Evolutionary conservation across 2,113 vertebrate genomes (phyloP).

Genomic region (Aptenodytes forsteri): DNA sequence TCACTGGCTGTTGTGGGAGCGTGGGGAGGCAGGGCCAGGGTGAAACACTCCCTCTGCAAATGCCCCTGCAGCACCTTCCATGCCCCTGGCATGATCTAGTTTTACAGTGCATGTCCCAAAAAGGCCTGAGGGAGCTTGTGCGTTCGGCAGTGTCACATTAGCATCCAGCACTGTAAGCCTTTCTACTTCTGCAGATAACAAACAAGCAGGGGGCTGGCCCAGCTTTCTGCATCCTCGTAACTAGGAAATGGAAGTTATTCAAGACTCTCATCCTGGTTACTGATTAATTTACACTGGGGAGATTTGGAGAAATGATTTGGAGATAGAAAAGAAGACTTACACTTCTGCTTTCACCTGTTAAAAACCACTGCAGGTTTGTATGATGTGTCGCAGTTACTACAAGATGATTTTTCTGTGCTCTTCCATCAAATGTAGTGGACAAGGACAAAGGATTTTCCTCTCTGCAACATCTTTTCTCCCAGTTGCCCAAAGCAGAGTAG

Average conservation of each 20-base stretch:
- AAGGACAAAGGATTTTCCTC: neutral
- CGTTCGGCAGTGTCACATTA: neutral
- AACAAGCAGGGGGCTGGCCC: neutral
- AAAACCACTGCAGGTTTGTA: neutral
- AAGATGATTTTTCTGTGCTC: neutral
- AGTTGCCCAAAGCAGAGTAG: neutral
- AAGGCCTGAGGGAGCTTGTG: neutral
- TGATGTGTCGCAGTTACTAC: neutral
- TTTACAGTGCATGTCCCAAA: neutral
- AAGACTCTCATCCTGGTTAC: neutral
- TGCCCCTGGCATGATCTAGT: neutral
- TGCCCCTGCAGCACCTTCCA: neutral
- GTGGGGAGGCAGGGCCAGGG: neutral
- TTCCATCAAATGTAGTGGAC: neutral
- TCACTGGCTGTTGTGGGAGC: neutral
- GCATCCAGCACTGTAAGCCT: neutral
- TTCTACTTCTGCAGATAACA: neutral
- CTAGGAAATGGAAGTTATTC: neutral
- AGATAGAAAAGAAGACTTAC: neutral
- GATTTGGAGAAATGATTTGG: neutral
- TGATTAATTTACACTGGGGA: neutral
- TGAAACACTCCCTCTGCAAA: neutral
- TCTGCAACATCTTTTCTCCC: neutral
- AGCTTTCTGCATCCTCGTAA: neutral
- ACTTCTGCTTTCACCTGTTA: neutral